phyloP scores from a whole-genome alignment of 2,888 invertebrate species.

The Theretra japonica region DNA sequence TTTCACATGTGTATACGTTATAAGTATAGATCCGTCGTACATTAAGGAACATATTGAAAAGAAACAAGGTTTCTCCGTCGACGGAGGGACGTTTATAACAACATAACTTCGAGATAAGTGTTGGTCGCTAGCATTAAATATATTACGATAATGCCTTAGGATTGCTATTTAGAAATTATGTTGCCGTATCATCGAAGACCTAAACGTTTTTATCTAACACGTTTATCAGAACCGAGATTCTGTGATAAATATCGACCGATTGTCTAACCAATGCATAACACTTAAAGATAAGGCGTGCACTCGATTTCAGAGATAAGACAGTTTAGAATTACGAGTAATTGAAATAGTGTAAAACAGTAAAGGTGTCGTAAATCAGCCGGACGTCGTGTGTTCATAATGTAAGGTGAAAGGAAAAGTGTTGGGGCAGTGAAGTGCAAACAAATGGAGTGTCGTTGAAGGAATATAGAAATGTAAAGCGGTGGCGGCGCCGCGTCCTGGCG shows the following conservation, averaged over 20 bases:
- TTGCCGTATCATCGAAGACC: conserved; percentile 3
- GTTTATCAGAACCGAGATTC: conserved; percentile 17
- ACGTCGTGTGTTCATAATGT: conserved; percentile 50
- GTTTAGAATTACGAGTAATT: neutral
- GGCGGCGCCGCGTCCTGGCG: conserved; percentile 57
- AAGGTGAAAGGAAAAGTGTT: conserved; percentile 49
- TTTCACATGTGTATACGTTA: neutral
- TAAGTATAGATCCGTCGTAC: neutral
- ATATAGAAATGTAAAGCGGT: conserved; percentile 58
- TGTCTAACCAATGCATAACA: conserved; percentile 6
- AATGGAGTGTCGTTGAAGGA: conserved; percentile 54
- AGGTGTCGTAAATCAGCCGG: conserved; percentile 55
- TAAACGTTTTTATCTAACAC: conserved; percentile 13
- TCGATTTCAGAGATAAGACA: conserved; percentile 11
- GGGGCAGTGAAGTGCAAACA: conserved; percentile 63
- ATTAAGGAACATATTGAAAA: conserved; percentile 6
- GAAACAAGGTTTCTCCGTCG: conserved; percentile 1
- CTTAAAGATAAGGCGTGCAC: conserved; percentile 26
- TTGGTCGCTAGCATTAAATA: neutral
- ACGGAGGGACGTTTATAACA: conserved; percentile 3
- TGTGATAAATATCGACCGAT: conserved; percentile 17
- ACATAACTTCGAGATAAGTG: neutral
- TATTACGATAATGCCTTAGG: neutral
- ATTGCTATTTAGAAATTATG: conserved; percentile 9
- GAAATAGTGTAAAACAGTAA: neutral